Percentiles rank a stretch among this genome's conserved stretches.
Evolutionary conservation across 2,113 vertebrate species (phyloP).

Genomic region (Epinephelus lanceolatus): DNA sequence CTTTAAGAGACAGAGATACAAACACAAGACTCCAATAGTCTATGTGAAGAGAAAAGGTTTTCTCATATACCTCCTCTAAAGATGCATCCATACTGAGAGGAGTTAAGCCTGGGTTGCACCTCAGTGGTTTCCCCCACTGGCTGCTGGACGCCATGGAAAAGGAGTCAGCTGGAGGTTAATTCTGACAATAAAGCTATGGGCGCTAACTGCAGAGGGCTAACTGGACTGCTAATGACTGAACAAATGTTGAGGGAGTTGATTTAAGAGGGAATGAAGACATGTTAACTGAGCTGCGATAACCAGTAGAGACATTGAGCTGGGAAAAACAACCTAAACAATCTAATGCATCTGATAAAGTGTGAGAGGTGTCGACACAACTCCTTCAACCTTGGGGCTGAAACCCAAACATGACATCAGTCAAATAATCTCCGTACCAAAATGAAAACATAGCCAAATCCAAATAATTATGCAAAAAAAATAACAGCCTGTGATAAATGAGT

Average conservation of each 20-base stretch:
- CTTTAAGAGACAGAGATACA: not conserved
- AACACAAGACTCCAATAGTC: not conserved
- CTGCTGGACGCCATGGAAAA: conserved; percentile 1
- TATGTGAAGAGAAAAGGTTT: not conserved
- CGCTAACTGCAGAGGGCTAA: not conserved
- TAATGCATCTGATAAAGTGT: not conserved
- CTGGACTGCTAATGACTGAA: not conserved
- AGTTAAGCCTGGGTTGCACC: not conserved
- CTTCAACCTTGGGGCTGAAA: conserved; percentile 36
- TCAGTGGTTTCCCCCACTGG: not conserved
- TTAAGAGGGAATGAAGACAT: not conserved
- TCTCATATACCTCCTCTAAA: not conserved
- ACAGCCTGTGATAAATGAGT: not conserved
- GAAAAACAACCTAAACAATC: not conserved
- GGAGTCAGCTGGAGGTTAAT: too few species aligned
- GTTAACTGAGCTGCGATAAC: not conserved
- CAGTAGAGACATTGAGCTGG: conserved; percentile 19
- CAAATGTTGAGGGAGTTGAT: too few species aligned
- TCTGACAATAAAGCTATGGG: not conserved
- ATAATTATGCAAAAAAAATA: conserved; percentile 7
- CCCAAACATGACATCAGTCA: conserved; percentile 49
- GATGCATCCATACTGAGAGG: not conserved
- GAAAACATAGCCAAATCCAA: conserved; percentile 36
- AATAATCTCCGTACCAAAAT: conserved; percentile 1
- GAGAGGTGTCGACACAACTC: not conserved